Evolutionary conservation across 2,888 invertebrate genomes (phyloP), one percentile per base, ranked within the genome.

Genomic region (Caenorhabditis uteleia): DNA sequence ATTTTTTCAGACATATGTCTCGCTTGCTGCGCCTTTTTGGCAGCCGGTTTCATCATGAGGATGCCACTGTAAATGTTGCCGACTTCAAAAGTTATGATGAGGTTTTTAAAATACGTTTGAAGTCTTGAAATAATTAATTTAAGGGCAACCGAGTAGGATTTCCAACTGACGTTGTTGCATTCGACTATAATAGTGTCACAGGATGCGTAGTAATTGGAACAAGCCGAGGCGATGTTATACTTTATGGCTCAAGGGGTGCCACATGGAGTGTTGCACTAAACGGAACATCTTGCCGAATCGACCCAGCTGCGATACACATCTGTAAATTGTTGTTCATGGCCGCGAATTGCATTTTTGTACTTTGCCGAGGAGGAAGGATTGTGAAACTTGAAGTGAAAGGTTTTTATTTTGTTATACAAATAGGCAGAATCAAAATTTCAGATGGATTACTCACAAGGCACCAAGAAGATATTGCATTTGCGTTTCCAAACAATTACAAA

Each of bases 81-180:
- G 23, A 27, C 8, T 18, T 27, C 5, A 18, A 16, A 4, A 16
- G 7, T 27, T 23, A n/a, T 16, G 26, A 14, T 27, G 42, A 43
- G 7, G 26, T 23, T 43, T 27, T 23, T 25, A 25, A 25, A 7
- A 10, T 25, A 10, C 25, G 10, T 12, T 25, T 25, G 6, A 25
- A 25, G n/a, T 34, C 34, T 4, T n/a, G 12, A 5, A 10, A 14
- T 29, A n/a, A 27, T 31, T 29, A 16, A 26, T 57, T 57, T n/a
- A 29, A 64, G 64, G 53, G 53, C 5, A 49, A 48, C 20, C 36
- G 51, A 8, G 64, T 53, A 6, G 64, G 64, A 27, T 53, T 53
- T 26, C 57, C 64, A 20, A 49, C 55, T 0, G 49, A 61, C 23
- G 27, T 55, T 10, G 50, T 36, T 29, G 27, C 49, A 1, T 61